Evolutionary conservation across 2,888 invertebrate species (phyloP).

Genomic region (Drosophila kokeensis): DNA sequence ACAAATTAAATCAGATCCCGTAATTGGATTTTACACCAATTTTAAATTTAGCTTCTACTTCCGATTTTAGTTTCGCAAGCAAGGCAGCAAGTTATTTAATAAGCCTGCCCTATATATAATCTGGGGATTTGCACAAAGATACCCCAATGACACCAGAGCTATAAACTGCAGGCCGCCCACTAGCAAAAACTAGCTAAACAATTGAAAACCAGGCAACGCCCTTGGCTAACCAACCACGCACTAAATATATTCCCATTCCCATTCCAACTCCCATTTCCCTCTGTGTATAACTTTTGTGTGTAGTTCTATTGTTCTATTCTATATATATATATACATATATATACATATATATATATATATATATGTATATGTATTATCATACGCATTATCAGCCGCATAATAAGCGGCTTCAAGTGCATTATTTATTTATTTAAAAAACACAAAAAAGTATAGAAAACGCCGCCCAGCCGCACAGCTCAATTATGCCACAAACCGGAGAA

Average conservation of each 20-base stretch:
- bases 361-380: slow-evolving; percentile 17
- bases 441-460: slow-evolving; percentile 27
- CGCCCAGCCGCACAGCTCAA: slow-evolving; percentile 56
- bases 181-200: slow-evolving; percentile 21
- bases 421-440: slow-evolving; percentile 75
- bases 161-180: slow-evolving; percentile 27
- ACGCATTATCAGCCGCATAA: slow-evolving; percentile 71
- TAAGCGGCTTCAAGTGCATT: slow-evolving; percentile 66
- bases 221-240: slow-evolving; percentile 5
- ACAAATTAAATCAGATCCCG: neutral
- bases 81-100: neutral
- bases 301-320: slow-evolving; percentile 37
- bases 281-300: slow-evolving; percentile 11
- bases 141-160: slow-evolving; percentile 15
- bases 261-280: neutral
- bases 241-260: neutral
- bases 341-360: neutral
- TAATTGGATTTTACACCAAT: neutral
- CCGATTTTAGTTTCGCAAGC: neutral
- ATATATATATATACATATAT: no score
- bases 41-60: neutral
- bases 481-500: slow-evolving; percentile 44
- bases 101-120: neutral
- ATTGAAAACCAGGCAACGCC: slow-evolving; percentile 38
- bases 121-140: neutral